These are phyloP conservation scores for Polydesmus complanatus DNA, from an alignment of 2,888 invertebrate genomes.

Conservation along the genomic window DNA sequence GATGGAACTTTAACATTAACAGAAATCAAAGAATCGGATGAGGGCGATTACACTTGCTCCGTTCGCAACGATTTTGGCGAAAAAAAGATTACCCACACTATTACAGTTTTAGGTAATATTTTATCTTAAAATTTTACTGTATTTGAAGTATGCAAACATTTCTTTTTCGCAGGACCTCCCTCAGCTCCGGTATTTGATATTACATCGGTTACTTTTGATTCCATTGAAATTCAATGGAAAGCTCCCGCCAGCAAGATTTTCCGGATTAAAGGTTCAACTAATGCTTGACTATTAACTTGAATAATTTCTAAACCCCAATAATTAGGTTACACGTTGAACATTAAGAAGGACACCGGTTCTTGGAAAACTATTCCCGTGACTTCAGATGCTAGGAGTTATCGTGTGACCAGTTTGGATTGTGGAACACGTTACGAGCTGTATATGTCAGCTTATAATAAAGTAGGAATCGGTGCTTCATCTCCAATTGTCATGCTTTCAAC, in stretches of 20 bases:
- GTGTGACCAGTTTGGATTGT: slow-evolving; percentile 74
- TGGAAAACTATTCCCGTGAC: slow-evolving; percentile 48
- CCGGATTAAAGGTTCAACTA: slow-evolving; percentile 4
- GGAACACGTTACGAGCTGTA: slow-evolving; percentile 88
- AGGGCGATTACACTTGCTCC: slow-evolving; percentile 85
- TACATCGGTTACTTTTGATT: slow-evolving; percentile 17
- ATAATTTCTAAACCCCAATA: background rate
- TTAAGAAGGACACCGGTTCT: slow-evolving; percentile 86
- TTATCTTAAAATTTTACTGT: background rate
- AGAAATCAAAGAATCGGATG: slow-evolving; percentile 74
- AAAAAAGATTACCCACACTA: slow-evolving; percentile 80
- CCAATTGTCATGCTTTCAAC: slow-evolving; percentile 9
- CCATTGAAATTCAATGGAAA: slow-evolving; percentile 22
- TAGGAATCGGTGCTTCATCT: slow-evolving; percentile 15
- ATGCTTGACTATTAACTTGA: background rate
- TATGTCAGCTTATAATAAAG: slow-evolving; percentile 72
- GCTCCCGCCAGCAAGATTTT: background rate
- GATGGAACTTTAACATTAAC: slow-evolving; percentile 85
- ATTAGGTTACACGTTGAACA: slow-evolving; percentile 70
- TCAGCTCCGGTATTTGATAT: slow-evolving; percentile 20
- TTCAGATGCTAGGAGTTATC: slow-evolving; percentile 29
- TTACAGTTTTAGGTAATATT: slow-evolving; percentile 60
- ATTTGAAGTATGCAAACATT: background rate
- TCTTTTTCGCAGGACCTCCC: slow-evolving; percentile 20
- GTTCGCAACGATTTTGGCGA: slow-evolving; percentile 86